phyloP scores from a whole-genome alignment of 2,113 vertebrate genomes.

The Carettochelys insculpta region DNA sequence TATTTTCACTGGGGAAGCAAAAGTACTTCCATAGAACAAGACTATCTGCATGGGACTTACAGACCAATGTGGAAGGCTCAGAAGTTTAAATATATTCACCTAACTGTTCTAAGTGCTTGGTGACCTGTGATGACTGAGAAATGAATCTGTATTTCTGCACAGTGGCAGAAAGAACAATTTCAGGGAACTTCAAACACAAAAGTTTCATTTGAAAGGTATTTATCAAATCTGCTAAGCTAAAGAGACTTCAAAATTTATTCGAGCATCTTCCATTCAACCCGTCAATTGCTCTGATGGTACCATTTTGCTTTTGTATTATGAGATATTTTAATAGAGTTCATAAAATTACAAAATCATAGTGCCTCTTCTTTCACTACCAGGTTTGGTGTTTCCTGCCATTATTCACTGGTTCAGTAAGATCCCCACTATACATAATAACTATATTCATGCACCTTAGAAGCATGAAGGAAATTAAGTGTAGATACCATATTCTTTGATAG shows the following conservation, averaged over 20 bases:
- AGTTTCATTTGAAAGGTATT: too few relatives aligned
- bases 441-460: not conserved
- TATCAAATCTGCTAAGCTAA: not conserved
- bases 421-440: not conserved
- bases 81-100: not conserved
- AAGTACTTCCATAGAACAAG: not conserved
- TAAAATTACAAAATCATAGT: constrained; percentile 3
- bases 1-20: not conserved
- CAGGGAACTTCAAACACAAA: not conserved
- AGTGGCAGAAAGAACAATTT: not conserved
- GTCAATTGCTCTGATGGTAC: constrained; percentile 1
- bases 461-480: not conserved
- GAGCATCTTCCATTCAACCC: constrained; percentile 8
- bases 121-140: not conserved
- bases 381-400: constrained; percentile 23
- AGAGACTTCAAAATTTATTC: not conserved
- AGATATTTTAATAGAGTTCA: constrained; percentile 10
- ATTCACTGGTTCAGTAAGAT: constrained; percentile 38
- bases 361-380: constrained; percentile 21
- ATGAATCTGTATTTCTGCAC: not conserved
- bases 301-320: not conserved
- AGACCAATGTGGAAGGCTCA: not conserved
- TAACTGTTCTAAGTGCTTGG: not conserved
- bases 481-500: not conserved
- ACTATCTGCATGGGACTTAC: not conserved